Evolutionary conservation across 35 echinoderm and acorn worm species (phyloP).

Genomic region (Stichopus chloronotus): DNA sequence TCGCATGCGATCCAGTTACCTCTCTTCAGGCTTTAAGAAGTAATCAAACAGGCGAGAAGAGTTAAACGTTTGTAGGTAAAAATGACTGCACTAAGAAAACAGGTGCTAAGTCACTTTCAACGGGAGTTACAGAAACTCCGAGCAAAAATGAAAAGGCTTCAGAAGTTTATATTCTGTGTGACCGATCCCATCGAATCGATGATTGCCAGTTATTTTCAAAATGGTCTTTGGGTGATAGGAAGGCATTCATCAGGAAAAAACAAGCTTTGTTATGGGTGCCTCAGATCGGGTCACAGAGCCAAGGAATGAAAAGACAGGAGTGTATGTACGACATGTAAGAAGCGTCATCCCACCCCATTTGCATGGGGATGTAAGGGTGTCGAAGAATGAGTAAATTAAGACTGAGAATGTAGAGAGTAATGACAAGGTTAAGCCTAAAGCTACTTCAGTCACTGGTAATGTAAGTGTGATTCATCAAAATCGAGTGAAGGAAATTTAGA

Average conservation of each 20-base stretch:
- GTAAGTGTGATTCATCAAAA: constrained; percentile 6
- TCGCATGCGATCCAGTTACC: constrained; percentile 65
- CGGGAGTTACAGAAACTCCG: not conserved
- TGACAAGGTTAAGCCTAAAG: not conserved
- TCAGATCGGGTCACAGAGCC: constrained; percentile 63
- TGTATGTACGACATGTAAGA: constrained; percentile 47
- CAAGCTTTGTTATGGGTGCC: constrained; percentile 79
- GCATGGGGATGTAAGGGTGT: constrained; percentile 49
- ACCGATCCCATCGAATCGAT: constrained; percentile 37
- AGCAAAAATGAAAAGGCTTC: too few species aligned
- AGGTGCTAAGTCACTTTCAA: constrained; percentile 37
- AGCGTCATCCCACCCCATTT: constrained; percentile 69
- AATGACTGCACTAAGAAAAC: too few species aligned
- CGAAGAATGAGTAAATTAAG: not conserved
- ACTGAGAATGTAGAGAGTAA: not conserved
- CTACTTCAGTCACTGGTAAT: constrained; percentile 31
- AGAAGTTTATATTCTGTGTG: constrained; percentile 55
- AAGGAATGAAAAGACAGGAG: constrained; percentile 46
- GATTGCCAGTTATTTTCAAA: too few species aligned
- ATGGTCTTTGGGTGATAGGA: too few species aligned
- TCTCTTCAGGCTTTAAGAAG: constrained; percentile 62
- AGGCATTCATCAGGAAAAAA: constrained; percentile 52
- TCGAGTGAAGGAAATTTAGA: not conserved
- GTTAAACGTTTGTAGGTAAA: too few species aligned
- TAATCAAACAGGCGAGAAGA: too few species aligned